Base-by-base conservation (phyloP, 2,888 invertebrate genomes). In the Athalia rosae region DNA sequence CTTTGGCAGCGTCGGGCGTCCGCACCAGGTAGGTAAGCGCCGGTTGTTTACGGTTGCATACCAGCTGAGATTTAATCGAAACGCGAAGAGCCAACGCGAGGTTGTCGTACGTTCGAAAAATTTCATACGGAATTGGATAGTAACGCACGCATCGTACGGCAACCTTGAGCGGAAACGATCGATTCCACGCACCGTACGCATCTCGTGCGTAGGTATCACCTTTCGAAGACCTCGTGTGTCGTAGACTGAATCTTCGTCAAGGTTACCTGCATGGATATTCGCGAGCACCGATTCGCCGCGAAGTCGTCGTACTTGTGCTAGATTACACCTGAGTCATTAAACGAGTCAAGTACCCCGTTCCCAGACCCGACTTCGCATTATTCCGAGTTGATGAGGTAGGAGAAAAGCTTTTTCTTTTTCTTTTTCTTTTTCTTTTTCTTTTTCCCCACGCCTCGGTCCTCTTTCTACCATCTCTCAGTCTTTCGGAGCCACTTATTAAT, bases 401-500 rank as follows among this genome's bases (percentile, higher is more conserved):
- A 74, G 74, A 15, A 56, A 43, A 59, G 41, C 61, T 67, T 67
- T 67, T 61, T 47, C 13, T 62, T 28, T 28, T 28, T 43, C 71
- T 67, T 67, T 67, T 61, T 47, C 61, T 67, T 67, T 67, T 61
- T 47, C 61, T 67, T 67, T 67, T 61, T 47, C 13, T 62, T 28
- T 28, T 28, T 43, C 71, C 53, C 67, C 53, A 50, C 58, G 45
- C 56, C 45, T 43, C 7, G 28, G 11, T 63, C 6, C 63, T 43
- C 71, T 45, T 13, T 41, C 28, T 7, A 8, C 43, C 5, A 9
- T 9, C 67, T 64, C 5, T 41, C 53, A 58, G 9, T 59, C 45
- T 45, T 58, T 15, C 56, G 77, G 73, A 76, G 79, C 80, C 82
- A 83, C 81, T 63, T 71, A 66, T 81, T 82, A 82, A 82, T 82